Conservation (phyloP, 2,888 invertebrate genomes). For the Patella ulyssiponensis region DNA sequence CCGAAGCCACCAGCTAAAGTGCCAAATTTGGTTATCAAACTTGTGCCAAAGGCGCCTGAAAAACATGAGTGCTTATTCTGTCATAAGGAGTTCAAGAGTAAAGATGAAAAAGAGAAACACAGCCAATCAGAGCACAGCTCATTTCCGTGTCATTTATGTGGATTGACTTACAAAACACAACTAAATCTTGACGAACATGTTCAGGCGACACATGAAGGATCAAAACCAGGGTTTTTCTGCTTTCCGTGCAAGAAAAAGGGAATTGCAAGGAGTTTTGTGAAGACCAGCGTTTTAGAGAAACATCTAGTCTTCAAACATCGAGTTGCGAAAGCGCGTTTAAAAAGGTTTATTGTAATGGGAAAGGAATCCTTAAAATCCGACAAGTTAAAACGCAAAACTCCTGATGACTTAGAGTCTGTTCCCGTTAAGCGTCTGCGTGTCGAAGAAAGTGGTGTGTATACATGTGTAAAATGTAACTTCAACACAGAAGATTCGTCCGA, state of each 20-base stretch:
- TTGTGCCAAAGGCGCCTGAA: neutral
- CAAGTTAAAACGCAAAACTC: slow-evolving; percentile 12
- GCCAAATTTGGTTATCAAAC: neutral
- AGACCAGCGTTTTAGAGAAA: slow-evolving; percentile 50
- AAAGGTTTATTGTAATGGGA: slow-evolving; percentile 24
- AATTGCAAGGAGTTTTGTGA: slow-evolving; percentile 50
- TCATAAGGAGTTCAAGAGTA: slow-evolving; percentile 36
- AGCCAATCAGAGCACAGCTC: slow-evolving; percentile 42
- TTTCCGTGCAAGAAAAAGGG: slow-evolving; percentile 55
- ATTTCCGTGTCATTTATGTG: slow-evolving; percentile 66
- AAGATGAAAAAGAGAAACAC: slow-evolving; percentile 45
- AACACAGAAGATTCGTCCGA: slow-evolving; percentile 43
- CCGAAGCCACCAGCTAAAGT: neutral
- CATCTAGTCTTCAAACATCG: slow-evolving; percentile 62
- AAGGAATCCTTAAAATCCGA: slow-evolving; percentile 26
- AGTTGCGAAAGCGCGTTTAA: slow-evolving; percentile 30
- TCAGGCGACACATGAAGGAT: slow-evolving; percentile 56
- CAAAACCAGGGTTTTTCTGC: slow-evolving; percentile 52
- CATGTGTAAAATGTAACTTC: slow-evolving; percentile 69
- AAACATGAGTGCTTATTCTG: slow-evolving; percentile 45
- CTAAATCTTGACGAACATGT: slow-evolving; percentile 59
- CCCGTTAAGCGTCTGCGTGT: slow-evolving; percentile 56
- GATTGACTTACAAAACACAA: slow-evolving; percentile 53
- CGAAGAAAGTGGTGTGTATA: slow-evolving; percentile 48
- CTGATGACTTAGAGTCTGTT: slow-evolving; percentile 11